Base-by-base conservation (phyloP, 2,888 invertebrate genomes). In the Monopis laevigella region DNA sequence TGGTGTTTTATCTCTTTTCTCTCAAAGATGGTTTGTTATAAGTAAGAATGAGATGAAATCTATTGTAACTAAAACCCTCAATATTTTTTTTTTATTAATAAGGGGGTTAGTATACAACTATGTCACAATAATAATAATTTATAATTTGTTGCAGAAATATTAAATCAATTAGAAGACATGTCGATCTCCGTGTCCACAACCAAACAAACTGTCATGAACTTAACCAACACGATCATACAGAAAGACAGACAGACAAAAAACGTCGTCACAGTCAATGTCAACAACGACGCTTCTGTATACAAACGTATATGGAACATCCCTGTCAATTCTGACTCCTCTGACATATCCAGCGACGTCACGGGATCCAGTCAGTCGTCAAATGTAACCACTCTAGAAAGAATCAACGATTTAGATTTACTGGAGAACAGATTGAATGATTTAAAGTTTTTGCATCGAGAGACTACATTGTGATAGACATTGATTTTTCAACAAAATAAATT, bases 401-500 rank as follows among this genome's bases (percentile, higher is more conserved):
- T 82, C n/a, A 66, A 58, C 32, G 82, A 82, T 50, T 57, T 82
- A 13, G 64, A 80, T 47, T 58, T 67, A 10, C 62, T 82, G 1
- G 75, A 81, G 44, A 67, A 62, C 44, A 80, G 65, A 53, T 45
- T 82, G 17, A 66, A 58, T 27, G 62, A 64, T 50, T 56, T 82
- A 16, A 71, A 65, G 49, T 49, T 49, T 6, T 53, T 62, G 6
- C 65, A 71, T 30, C 49, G 60, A 38, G 77, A 78, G 53, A 78
- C 77, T 44, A 71, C 64, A 51, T 53, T 77, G 44, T 75, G 58
- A 56, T 13, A 21, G n/a, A n/a, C n/a, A n/a, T n/a, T n/a, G n/a
- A n/a, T n/a, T n/a, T n/a, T n/a, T n/a, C n/a, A n/a, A n/a, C n/a
- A n/a, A n/a, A n/a, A n/a, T n/a, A n/a, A n/a, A n/a, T n/a, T n/a